A percentile compares a stretch with the other conserved stretches of the same genome.
phyloP scores from a whole-genome alignment of 2,888 invertebrate genomes.

The Papilio gigon region DNA sequence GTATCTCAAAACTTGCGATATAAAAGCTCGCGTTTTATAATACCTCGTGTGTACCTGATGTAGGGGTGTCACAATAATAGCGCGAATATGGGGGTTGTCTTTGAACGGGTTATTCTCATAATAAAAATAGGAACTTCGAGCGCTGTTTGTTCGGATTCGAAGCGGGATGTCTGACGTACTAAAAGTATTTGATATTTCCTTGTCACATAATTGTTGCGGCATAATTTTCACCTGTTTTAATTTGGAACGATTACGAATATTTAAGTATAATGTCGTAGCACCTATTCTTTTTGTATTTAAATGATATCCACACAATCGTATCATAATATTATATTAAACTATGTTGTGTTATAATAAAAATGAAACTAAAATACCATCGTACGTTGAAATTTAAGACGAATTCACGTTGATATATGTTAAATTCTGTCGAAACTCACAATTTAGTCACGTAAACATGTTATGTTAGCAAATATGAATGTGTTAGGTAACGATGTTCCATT shows the following conservation, averaged over 20 bases:
- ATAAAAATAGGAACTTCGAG: slow-evolving; percentile 11
- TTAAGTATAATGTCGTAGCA: too few relatives aligned
- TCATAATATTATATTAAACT: too few relatives aligned
- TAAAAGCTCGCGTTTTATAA: background rate
- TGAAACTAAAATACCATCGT: too few relatives aligned
- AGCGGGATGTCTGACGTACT: background rate
- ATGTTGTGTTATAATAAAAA: too few relatives aligned
- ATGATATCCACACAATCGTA: too few relatives aligned
- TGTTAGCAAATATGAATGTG: slow-evolving; percentile 18
- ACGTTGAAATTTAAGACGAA: background rate
- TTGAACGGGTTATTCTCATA: slow-evolving; percentile 4
- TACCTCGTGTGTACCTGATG: background rate
- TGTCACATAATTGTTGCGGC: background rate
- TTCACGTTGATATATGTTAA: background rate
- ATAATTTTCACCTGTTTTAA: background rate
- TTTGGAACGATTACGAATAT: background rate
- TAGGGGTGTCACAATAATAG: slow-evolving; percentile 18
- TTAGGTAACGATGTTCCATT: slow-evolving; percentile 6
- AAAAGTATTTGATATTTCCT: slow-evolving; percentile 15
- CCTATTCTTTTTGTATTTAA: too few relatives aligned
- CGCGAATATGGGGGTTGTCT: background rate
- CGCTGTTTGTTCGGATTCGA: slow-evolving; percentile 4
- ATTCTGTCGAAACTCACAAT: background rate
- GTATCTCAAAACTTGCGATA: background rate
- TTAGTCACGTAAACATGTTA: slow-evolving; percentile 1